A percentile compares a stretch with the other conserved stretches of the same genome.
Evolutionary conservation across 2,888 invertebrate species (phyloP).

Genomic region (Pandemis corylana): DNA sequence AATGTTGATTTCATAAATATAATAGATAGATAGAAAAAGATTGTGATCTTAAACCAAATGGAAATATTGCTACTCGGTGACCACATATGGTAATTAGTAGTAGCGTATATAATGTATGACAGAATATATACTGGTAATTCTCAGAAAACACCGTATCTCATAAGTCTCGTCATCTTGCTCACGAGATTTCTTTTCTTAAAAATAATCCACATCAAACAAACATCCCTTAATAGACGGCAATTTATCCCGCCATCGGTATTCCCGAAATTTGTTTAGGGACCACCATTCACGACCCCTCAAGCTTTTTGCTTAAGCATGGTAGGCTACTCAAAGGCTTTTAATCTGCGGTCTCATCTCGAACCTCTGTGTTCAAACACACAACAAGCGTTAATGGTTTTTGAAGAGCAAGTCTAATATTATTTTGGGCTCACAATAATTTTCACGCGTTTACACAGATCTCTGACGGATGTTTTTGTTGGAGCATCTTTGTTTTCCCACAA

Average conservation of each 20-base stretch:
- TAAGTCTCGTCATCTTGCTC: background rate
- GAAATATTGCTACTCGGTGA: too few relatives aligned
- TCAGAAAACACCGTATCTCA: background rate
- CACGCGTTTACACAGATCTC: slow-evolving; percentile 71
- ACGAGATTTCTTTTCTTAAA: background rate
- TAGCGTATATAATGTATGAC: too few relatives aligned
- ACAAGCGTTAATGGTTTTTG: slow-evolving; percentile 79
- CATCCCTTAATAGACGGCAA: slow-evolving; percentile 19
- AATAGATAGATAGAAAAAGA: too few relatives aligned
- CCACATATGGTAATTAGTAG: too few relatives aligned
- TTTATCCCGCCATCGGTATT: slow-evolving; percentile 19
- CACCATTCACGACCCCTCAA: slow-evolving; percentile 24
- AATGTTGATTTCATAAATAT: too few relatives aligned
- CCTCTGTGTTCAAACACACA: slow-evolving; percentile 67
- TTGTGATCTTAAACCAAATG: too few relatives aligned
- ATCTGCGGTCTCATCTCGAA: slow-evolving; percentile 56
- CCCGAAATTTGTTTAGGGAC: slow-evolving; percentile 39
- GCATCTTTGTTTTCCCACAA: slow-evolving; percentile 62
- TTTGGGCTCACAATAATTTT: slow-evolving; percentile 78
- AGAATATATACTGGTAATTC: too few relatives aligned
- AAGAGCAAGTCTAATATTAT: slow-evolving; percentile 80
- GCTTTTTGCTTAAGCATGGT: slow-evolving; percentile 26
- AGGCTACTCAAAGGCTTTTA: slow-evolving; percentile 50
- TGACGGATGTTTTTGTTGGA: slow-evolving; percentile 71
- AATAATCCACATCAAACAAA: slow-evolving; percentile 19